phyloP scores from a whole-genome alignment of 2,797 vertebrate species.

The Clarias pachynema region DNA sequence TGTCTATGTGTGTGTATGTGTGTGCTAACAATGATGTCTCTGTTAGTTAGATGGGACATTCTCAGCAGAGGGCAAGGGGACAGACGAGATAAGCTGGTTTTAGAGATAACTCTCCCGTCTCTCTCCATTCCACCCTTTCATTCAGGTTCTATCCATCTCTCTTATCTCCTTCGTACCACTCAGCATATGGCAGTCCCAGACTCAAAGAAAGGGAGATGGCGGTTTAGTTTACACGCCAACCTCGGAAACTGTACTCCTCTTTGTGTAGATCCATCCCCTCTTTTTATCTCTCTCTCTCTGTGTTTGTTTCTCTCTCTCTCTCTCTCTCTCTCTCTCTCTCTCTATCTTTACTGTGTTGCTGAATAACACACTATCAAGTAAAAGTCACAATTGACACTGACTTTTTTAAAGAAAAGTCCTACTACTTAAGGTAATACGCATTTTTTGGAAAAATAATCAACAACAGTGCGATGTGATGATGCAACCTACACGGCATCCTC shows the following conservation, averaged over 20 bases:
- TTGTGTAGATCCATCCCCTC: slow-evolving; percentile 36
- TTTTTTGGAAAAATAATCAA: neutral
- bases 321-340: neutral
- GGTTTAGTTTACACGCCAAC: slow-evolving; percentile 49
- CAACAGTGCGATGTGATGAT: neutral
- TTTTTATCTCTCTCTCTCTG: neutral
- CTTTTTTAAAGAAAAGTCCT: neutral
- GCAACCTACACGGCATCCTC: neutral
- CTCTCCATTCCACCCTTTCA: slow-evolving; percentile 33
- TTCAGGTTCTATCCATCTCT: slow-evolving; percentile 47
- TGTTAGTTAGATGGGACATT: slow-evolving; percentile 50
- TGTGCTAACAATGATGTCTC: slow-evolving; percentile 52
- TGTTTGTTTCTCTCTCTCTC: neutral
- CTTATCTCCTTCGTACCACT: slow-evolving; percentile 43
- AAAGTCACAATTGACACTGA: neutral
- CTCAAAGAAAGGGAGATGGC: slow-evolving; percentile 34
- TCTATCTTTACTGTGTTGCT: neutral
- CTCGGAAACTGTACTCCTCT: slow-evolving; percentile 32
- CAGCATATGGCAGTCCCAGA: slow-evolving; percentile 52
- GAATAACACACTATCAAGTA: neutral
- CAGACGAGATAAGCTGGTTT: slow-evolving; percentile 51
- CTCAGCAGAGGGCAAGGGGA: slow-evolving; percentile 53
- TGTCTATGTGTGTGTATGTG: slow-evolving; percentile 33
- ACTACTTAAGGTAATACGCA: neutral
- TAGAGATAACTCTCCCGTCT: slow-evolving; percentile 49